phyloP scores from a whole-genome alignment of 2,113 vertebrate species.

The Anarrhichthys ocellatus region DNA sequence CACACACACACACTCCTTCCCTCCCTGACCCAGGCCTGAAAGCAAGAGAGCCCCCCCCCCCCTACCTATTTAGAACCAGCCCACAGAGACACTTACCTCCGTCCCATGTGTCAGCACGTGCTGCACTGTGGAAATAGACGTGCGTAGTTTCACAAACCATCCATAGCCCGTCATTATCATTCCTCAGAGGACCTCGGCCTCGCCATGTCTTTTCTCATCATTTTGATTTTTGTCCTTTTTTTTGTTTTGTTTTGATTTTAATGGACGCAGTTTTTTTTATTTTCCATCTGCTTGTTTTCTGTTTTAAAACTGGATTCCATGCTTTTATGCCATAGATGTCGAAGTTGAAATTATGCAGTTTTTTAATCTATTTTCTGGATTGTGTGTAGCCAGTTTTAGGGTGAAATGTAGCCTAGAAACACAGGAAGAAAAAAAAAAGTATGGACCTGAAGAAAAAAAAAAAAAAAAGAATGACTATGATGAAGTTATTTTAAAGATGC shows the following conservation, averaged over 20 bases:
- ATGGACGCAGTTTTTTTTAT: conserved; percentile 1
- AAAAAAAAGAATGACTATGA: conserved; percentile 33
- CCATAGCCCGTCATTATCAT: conserved; percentile 62
- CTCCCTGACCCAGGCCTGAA: conserved; percentile 63
- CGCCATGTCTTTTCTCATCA: conserved; percentile 51
- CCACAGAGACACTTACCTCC: conserved; percentile 70
- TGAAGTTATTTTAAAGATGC: conserved; percentile 63
- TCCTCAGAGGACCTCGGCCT: conserved; percentile 66
- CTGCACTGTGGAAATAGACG: conserved; percentile 55
- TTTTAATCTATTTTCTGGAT: conserved; percentile 45
- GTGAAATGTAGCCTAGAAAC: conserved; percentile 56
- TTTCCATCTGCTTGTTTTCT: conserved; percentile 32
- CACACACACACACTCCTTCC: background rate
- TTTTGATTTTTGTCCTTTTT: conserved; percentile 41
- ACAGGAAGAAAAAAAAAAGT: conserved; percentile 31
- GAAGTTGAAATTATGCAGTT: conserved; percentile 31
- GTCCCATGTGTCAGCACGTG: conserved; percentile 60
- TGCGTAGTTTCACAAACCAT: conserved; percentile 65
- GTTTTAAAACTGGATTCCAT: conserved; percentile 75
- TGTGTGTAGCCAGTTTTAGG: conserved; percentile 54
- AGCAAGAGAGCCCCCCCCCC: conserved; percentile 41
- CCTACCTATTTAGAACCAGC: conserved; percentile 57
- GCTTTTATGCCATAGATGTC: conserved; percentile 36
- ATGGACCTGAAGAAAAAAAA: conserved; percentile 39
- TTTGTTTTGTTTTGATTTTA: conserved; percentile 28